A percentile compares a stretch with the other conserved stretches of the same genome.
Evolutionary conservation across 2,888 invertebrate genomes (phyloP).

Genomic region (Tipula confusa): DNA sequence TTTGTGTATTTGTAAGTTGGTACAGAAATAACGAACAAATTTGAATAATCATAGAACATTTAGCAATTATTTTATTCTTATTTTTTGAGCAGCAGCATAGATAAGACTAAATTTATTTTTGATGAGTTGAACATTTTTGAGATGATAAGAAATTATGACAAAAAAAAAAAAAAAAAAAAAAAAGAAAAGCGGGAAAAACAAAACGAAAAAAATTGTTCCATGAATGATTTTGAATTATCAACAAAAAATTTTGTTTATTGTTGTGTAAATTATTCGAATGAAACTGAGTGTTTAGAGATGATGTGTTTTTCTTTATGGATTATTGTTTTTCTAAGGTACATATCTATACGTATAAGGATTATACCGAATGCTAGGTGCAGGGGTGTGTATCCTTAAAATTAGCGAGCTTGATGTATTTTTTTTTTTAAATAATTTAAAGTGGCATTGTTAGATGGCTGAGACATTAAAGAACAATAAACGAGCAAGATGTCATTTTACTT

Average conservation of each 20-base stretch:
- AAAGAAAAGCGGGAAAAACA: no score
- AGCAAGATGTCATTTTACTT: no score
- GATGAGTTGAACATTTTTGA: not conserved
- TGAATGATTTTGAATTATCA: slow-evolving; percentile 25
- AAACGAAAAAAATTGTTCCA: not conserved
- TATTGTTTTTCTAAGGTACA: not conserved
- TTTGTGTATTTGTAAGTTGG: not conserved
- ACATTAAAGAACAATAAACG: no score
- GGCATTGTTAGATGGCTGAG: no score
- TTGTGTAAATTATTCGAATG: not conserved
- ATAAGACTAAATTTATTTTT: slow-evolving; percentile 3
- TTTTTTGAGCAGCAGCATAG: not conserved
- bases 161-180: not conserved
- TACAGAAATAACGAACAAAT: not conserved
- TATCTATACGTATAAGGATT: no score
- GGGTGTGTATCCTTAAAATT: no score
- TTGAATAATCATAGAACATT: slow-evolving; percentile 25
- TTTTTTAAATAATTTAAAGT: no score
- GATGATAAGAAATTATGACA: not conserved
- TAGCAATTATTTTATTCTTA: slow-evolving; percentile 20
- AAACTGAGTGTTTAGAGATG: not conserved
- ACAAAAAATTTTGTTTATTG: not conserved
- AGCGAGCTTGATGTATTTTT: no score
- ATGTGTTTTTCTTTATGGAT: not conserved
- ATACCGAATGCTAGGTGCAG: no score